Conservation (phyloP, 2,797 vertebrate species). For the Lepus townsendii region DNA sequence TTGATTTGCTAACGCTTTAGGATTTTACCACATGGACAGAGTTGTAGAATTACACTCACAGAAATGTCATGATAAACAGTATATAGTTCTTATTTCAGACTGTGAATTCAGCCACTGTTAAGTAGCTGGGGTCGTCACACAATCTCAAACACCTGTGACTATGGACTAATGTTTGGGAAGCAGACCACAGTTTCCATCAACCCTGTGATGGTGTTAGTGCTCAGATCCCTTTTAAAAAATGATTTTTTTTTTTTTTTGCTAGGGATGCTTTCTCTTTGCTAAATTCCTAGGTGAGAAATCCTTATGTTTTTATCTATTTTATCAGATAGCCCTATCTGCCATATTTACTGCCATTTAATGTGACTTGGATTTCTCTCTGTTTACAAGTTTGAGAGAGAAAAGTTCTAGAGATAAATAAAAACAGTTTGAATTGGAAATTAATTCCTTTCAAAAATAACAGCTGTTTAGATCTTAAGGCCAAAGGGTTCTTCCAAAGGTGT, state of each 20-base stretch:
- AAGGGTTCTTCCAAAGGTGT: neutral
- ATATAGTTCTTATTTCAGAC: neutral
- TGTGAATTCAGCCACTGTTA: neutral
- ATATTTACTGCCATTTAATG: neutral
- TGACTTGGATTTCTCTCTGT: slow-evolving; percentile 1
- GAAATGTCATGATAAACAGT: neutral
- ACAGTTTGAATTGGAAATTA: neutral
- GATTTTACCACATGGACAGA: neutral
- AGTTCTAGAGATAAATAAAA: slow-evolving; percentile 12
- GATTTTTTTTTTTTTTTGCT: neutral
- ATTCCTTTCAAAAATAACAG: slow-evolving; percentile 15
- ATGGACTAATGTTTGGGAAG: neutral
- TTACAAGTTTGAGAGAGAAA: slow-evolving; percentile 37
- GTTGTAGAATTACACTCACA: neutral
- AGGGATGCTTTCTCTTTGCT: neutral
- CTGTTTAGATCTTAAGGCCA: neutral
- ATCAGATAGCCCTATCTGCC: neutral
- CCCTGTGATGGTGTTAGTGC: neutral
- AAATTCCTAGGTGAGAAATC: neutral
- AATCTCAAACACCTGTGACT: neutral
- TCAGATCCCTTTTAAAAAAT: neutral
- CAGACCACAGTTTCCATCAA: neutral
- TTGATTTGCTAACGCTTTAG: neutral
- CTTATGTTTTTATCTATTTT: slow-evolving; percentile 1
- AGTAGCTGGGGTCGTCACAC: neutral